Evolutionary conservation across 92 coral and sea anemone genomes (phyloP).

Genomic region (Phenganax marumi): DNA sequence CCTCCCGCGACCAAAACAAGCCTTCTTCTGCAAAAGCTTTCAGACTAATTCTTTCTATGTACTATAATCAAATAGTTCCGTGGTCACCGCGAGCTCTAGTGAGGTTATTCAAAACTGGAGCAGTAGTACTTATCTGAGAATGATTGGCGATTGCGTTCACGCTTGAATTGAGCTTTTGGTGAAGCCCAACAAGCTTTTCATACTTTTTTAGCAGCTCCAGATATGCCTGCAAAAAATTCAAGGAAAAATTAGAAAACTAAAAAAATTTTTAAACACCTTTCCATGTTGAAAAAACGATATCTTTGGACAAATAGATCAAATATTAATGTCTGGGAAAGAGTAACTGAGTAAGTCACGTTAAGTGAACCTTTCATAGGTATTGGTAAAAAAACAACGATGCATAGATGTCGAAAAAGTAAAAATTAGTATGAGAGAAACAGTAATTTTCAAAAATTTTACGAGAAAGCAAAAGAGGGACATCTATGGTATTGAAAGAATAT

Average conservation of each 20-base stretch:
- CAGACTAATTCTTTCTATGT: too few species aligned
- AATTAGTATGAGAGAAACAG: too few species aligned
- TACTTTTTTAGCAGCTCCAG: not conserved
- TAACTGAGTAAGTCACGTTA: not conserved
- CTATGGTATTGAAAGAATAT: too few species aligned
- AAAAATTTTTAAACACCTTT: not conserved
- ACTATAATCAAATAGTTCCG: not conserved
- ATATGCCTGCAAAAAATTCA: slow-evolving; percentile 16
- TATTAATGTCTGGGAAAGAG: not conserved
- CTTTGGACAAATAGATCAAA: not conserved
- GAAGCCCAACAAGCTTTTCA: not conserved
- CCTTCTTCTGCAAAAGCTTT: too few species aligned
- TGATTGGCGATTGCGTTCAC: not conserved
- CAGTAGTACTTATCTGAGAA: not conserved
- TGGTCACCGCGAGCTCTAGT: slow-evolving; percentile 7
- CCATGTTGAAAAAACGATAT: not conserved
- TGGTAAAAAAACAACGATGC: too few species aligned
- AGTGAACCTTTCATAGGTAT: too few species aligned
- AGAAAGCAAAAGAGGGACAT: too few species aligned
- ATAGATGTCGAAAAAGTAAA: too few species aligned
- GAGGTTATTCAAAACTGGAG: not conserved
- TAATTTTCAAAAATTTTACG: too few species aligned
- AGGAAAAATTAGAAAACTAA: not conserved
- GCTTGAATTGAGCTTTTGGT: not conserved
- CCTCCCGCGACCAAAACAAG: too few species aligned